These are phyloP conservation scores for Helarctos malayanus DNA, from an alignment of 2,797 vertebrate species.

Conservation along the genomic window DNA sequence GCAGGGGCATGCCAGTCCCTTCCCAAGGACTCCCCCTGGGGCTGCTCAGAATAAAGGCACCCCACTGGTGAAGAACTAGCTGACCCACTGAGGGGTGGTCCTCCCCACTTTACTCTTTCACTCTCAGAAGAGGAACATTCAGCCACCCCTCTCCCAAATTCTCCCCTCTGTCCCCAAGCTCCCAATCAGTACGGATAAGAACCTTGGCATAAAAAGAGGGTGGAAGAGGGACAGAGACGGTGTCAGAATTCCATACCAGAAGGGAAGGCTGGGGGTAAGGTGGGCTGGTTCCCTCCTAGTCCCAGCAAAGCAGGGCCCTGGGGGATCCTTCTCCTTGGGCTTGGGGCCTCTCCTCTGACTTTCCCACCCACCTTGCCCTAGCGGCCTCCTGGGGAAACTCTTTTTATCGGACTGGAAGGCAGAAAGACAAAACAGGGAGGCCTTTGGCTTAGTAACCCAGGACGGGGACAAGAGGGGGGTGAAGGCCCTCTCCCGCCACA, in stretches of 20 bases:
- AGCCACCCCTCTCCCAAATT: background rate
- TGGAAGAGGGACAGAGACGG: no score
- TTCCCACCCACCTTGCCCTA: background rate
- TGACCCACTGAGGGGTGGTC: fast-evolving
- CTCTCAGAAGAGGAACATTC: background rate
- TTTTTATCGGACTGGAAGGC: background rate
- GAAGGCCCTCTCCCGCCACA: background rate
- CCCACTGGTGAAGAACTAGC: background rate
- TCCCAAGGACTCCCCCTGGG: background rate
- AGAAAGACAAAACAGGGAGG: background rate
- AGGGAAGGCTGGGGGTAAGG: background rate
- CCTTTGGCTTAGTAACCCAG: background rate
- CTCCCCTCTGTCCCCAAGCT: background rate
- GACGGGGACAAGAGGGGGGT: background rate
- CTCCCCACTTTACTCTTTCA: background rate
- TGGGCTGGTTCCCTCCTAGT: background rate
- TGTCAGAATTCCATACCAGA: background rate
- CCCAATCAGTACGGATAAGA: background rate
- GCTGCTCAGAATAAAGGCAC: background rate
- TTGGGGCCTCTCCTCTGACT: background rate
- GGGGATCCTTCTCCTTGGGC: background rate
- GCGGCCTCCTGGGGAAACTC: background rate
- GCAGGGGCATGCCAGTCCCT: background rate
- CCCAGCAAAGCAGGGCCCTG: background rate
- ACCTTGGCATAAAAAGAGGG: background rate